A percentile compares a stretch with the other conserved stretches of the same genome.
Conservation (phyloP, 2,113 vertebrate genomes). For the Festucalex cinctus region DNA sequence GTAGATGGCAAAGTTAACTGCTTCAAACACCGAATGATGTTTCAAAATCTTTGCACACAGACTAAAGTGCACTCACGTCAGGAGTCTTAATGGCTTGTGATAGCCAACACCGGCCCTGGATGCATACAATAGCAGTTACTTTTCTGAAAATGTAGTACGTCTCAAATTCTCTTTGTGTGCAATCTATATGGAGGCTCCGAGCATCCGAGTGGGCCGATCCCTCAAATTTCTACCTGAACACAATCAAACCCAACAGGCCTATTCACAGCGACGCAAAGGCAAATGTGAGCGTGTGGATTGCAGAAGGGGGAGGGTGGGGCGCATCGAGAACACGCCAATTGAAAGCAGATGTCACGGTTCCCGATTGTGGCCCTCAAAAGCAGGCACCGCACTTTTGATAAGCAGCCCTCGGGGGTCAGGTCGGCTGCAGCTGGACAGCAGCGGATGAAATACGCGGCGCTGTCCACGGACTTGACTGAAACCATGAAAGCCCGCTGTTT, state of each 20-base stretch:
- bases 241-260: slow-evolving; percentile 47
- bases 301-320: slow-evolving; percentile 18
- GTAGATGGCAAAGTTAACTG: not conserved
- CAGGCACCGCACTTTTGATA: slow-evolving; percentile 30
- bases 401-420: slow-evolving; percentile 44
- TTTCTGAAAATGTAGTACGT: slow-evolving; percentile 13
- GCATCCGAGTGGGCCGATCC: slow-evolving; percentile 34
- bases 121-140: slow-evolving; percentile 25
- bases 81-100: slow-evolving; percentile 16
- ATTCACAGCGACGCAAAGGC: slow-evolving; percentile 37
- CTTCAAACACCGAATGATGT: not conserved
- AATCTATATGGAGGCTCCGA: slow-evolving; percentile 30
- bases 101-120: not conserved
- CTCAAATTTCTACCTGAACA: slow-evolving; percentile 38
- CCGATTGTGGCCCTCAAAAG: slow-evolving; percentile 53
- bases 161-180: slow-evolving; percentile 30
- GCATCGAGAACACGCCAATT: slow-evolving; percentile 45
- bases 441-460: slow-evolving; percentile 24
- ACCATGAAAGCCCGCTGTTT: slow-evolving; percentile 50
- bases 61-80: slow-evolving; percentile 15
- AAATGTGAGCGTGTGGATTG: slow-evolving; percentile 9
- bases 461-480: slow-evolving; percentile 47
- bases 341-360: slow-evolving; percentile 69
- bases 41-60: slow-evolving; percentile 4
- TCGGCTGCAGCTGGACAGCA: slow-evolving; percentile 35